phyloP scores from a whole-genome alignment of 30 jellyfish, hydroid and myxozoan genomes.

The Hydra vulgaris region DNA sequence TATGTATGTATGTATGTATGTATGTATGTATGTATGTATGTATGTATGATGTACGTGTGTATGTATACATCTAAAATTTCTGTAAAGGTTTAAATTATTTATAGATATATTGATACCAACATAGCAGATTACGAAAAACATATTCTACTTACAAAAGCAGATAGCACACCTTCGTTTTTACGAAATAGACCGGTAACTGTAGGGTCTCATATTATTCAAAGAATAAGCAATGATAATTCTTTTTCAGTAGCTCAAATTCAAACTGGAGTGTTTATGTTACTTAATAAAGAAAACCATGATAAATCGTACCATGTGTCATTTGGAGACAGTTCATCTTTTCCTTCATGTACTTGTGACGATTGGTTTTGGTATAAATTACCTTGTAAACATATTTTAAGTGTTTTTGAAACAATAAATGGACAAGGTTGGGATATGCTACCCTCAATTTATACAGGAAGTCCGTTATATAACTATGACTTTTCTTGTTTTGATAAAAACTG shows the following conservation, averaged over 20 bases:
- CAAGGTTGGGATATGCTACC: constrained; percentile 35
- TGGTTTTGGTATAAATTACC: constrained; percentile 31
- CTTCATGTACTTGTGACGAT: constrained; percentile 28
- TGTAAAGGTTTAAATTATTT: too few species aligned
- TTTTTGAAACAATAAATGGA: constrained; percentile 15
- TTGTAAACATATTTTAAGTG: constrained; percentile 20
- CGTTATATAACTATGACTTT: constrained; percentile 14
- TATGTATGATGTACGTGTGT: background rate
- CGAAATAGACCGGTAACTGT: constrained; percentile 18
- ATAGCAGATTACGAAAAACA: constrained; percentile 25
- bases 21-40: too few species aligned
- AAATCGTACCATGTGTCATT: constrained; percentile 14
- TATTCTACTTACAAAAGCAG: background rate
- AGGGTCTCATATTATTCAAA: constrained; percentile 6
- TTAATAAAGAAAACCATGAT: constrained; percentile 10
- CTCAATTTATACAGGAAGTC: constrained; percentile 18
- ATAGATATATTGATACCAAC: constrained; percentile 17
- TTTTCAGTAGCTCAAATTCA: constrained; percentile 27
- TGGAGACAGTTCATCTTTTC: constrained; percentile 20
- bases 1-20: too few species aligned
- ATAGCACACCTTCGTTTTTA: background rate
- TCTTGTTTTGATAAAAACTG: constrained; percentile 33
- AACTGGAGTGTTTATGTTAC: constrained; percentile 16
- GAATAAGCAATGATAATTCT: background rate
- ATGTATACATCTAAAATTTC: background rate